Evolutionary conservation across 2,113 vertebrate species (phyloP).

Genomic region (Tor tambroides): DNA sequence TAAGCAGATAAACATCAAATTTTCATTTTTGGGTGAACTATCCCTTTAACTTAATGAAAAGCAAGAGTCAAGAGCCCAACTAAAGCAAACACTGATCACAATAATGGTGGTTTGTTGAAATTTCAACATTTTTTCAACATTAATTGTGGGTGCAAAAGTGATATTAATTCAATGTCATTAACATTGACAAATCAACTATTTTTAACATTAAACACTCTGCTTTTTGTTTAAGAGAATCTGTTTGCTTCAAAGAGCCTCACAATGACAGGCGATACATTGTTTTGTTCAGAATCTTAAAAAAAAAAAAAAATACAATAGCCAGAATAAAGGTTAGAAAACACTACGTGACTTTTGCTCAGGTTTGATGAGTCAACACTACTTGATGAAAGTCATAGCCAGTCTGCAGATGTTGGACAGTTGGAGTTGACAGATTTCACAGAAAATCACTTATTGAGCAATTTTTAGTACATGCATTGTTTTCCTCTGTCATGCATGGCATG

Average conservation of each 20-base stretch:
- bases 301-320: background rate
- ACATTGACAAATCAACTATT: too few species aligned
- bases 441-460: background rate
- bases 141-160: too few species aligned
- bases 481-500: background rate
- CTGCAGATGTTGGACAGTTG: background rate
- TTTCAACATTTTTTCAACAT: too few species aligned
- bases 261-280: background rate
- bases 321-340: background rate
- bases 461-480: background rate
- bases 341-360: background rate
- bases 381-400: background rate
- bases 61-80: too few species aligned
- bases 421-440: background rate
- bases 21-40: too few species aligned
- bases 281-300: background rate
- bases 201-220: background rate
- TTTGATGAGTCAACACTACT: background rate
- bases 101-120: too few species aligned
- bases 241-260: background rate
- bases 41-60: too few species aligned
- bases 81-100: too few species aligned
- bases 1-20: too few species aligned
- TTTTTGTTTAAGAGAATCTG: background rate
- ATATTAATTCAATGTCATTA: too few species aligned